Base-by-base conservation (phyloP, 37 sponge, comb jelly and placozoan species). In the Crambe crambe region DNA sequence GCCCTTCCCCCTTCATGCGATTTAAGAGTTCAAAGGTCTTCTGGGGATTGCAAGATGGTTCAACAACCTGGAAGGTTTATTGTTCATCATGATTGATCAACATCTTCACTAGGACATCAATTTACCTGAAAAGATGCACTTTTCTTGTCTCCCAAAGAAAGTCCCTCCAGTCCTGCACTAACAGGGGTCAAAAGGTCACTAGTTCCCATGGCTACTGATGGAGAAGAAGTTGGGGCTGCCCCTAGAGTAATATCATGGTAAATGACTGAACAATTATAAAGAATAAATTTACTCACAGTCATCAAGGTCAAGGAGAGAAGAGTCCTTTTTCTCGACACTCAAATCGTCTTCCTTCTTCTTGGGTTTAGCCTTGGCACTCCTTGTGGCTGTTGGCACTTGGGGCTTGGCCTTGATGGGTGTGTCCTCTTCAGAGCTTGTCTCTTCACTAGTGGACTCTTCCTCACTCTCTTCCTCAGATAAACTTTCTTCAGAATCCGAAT, bases 1-100 rank as follows among this genome's bases (percentile, higher is more conserved):
- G 78, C 6, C 96, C 93, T 17, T 86, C 58, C 18, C 95, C 93
- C 1, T 87, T 70, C 41, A 91, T 77, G 21, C 95, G 80, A 61
- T 87, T 86, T 36, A 95, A 40, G 60, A 95, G 57, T 26, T 95
- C 89, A 32, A 69, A 57, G 12, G 80, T 65, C 68, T 74, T 73
- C 21, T 83, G 64, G 3, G 86, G 87, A 20, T 83, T 74, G 18
- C 22, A n/a, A 3, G 51, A 42, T 5, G 92, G 87, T 25, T 36
- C 30, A 2, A 62, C n/a, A 47, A 79, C 29, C 85, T 85, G 72
- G 0, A 56, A 3, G 27, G 59, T 25, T 12, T 26, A 60, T 32
- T 8, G 6, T 3, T 31, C 43, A 31, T 20, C 27, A 58, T 10
- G 3, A 15, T 20, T 66, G 36, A 58, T 26, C 3, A 58, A 58